A percentile compares a stretch with the other conserved stretches of the same genome.
Conservation (phyloP, 64 coral and sea anemone genomes). For the Stichodactyla helianthus region DNA sequence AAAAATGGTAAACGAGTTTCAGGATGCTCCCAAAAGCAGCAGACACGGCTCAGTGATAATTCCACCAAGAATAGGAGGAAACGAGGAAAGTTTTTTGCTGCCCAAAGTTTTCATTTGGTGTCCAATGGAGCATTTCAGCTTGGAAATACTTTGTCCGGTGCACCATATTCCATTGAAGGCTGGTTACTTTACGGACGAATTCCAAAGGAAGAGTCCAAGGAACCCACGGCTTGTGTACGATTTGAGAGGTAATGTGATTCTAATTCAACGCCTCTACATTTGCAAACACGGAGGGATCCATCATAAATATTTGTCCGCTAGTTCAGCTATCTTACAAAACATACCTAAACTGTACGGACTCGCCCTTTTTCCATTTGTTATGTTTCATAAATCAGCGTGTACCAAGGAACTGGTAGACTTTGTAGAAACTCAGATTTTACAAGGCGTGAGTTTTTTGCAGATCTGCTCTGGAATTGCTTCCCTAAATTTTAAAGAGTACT, state of each 20-base stretch:
- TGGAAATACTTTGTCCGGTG: background rate
- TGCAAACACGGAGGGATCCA: background rate
- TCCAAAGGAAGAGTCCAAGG: background rate
- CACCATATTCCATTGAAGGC: background rate
- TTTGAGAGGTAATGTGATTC: constrained; percentile 37
- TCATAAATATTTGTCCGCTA: constrained; percentile 27
- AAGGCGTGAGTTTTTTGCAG: constrained; percentile 51
- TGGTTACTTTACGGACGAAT: constrained; percentile 4
- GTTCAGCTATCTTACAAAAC: background rate
- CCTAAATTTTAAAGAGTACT: constrained; percentile 13
- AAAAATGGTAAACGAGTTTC: too few species aligned
- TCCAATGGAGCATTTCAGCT: background rate
- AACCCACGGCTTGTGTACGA: constrained; percentile 48
- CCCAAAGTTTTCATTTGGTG: constrained; percentile 13
- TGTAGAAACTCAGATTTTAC: constrained; percentile 36
- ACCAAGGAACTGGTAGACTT: constrained; percentile 38
- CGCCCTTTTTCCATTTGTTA: constrained; percentile 29
- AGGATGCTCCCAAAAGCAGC: too few species aligned
- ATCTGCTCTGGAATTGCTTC: constrained; percentile 32
- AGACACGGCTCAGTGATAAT: too few species aligned
- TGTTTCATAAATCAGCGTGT: constrained; percentile 34
- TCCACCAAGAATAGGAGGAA: too few species aligned
- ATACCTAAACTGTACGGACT: constrained; percentile 12
- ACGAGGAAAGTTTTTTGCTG: too few species aligned
- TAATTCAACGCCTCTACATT: constrained; percentile 41